phyloP scores from a whole-genome alignment of 2,797 vertebrate genomes.

The Sebastolobus altivelis region DNA sequence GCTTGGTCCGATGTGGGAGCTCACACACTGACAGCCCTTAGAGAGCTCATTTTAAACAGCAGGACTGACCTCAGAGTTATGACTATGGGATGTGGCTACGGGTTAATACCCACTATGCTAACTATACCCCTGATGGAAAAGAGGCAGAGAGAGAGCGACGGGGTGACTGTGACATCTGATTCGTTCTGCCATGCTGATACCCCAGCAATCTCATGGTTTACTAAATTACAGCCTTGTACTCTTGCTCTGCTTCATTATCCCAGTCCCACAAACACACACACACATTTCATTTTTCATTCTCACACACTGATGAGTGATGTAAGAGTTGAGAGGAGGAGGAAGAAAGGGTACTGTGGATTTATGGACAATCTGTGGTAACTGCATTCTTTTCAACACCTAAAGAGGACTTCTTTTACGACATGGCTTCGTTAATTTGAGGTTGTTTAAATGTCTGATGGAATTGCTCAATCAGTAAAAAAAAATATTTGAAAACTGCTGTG shows the following conservation, averaged over 20 bases:
- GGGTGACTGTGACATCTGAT: conserved; percentile 72
- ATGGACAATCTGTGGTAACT: background rate
- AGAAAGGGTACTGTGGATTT: background rate
- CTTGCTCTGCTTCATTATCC: conserved; percentile 54
- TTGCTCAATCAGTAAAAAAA: conserved; percentile 10
- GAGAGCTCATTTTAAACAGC: conserved; percentile 67
- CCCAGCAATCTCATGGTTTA: conserved; percentile 68
- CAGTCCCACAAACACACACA: conserved; percentile 33
- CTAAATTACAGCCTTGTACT: conserved; percentile 66
- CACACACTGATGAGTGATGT: conserved; percentile 39
- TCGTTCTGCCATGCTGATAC: conserved; percentile 74
- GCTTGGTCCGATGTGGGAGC: conserved; percentile 59
- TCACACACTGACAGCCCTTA: conserved; percentile 54
- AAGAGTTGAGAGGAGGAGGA: conserved; percentile 15
- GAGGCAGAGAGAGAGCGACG: conserved; percentile 53
- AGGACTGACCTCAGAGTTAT: conserved; percentile 72
- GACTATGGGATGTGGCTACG: conserved; percentile 67
- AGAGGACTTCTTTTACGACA: conserved; percentile 7
- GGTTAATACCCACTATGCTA: conserved; percentile 64
- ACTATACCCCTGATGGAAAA: conserved; percentile 73
- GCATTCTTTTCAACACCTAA: conserved; percentile 33
- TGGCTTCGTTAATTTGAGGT: conserved; percentile 21
- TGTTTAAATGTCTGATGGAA: conserved; percentile 26
- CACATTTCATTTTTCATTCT: conserved; percentile 24
- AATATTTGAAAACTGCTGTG: conserved; percentile 17